Percentiles rank a stretch among this genome's conserved stretches.
Evolutionary conservation across 2,797 vertebrate genomes (phyloP).

Genomic region (Eulemur mongoz): DNA sequence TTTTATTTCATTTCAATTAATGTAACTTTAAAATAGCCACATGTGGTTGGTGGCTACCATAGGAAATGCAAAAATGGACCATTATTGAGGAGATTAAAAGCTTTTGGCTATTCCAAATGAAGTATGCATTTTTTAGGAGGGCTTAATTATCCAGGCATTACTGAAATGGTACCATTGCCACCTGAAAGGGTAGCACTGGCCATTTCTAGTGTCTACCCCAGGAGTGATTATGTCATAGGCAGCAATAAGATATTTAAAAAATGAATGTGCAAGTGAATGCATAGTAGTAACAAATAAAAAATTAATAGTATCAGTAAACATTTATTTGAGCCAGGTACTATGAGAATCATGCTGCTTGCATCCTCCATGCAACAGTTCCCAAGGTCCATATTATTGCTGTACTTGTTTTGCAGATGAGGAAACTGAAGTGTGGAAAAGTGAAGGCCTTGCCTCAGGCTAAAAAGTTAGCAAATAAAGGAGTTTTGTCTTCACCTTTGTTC

Average conservation of each 20-base stretch:
- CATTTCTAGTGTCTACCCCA: background rate
- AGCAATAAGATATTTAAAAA: background rate
- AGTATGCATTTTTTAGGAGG: background rate
- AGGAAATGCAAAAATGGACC: background rate
- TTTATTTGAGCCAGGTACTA: background rate
- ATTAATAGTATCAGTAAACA: background rate
- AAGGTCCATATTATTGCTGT: background rate
- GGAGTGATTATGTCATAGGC: background rate
- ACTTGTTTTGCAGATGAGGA: background rate
- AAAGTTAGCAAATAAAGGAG: background rate
- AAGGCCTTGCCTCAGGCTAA: background rate
- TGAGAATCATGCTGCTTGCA: background rate
- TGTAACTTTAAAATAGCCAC: background rate
- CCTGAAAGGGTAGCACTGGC: background rate
- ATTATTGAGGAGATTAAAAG: background rate
- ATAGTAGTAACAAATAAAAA: background rate
- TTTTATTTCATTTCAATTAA: slow-evolving; percentile 42
- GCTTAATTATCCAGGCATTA: background rate
- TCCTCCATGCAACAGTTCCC: background rate
- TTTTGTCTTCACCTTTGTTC: background rate
- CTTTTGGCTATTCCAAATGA: background rate
- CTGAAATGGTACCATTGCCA: background rate
- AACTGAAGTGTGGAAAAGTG: background rate
- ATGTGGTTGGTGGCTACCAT: background rate
- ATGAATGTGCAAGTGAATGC: background rate